Base-by-base conservation (phyloP, 2,113 vertebrate species). In the Orthonyx spaldingii region DNA sequence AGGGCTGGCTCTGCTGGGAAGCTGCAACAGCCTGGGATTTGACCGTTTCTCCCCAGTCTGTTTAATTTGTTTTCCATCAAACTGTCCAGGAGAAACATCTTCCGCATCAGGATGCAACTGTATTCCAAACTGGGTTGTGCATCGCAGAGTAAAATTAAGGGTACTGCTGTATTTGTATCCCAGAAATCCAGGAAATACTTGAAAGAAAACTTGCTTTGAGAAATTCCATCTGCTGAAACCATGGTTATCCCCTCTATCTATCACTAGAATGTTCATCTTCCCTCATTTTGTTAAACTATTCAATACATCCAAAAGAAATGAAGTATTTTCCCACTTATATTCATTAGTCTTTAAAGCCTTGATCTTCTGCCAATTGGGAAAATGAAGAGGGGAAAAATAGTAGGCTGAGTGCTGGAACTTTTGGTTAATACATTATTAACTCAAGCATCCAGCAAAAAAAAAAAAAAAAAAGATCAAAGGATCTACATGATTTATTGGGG, bases 61-160 rank as follows among this genome's bases (percentile, higher is more conserved):
- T 83, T 96, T 90, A 79, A 88, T 85, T 85, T 68, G 37, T 90
- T 95, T 97, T 96, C 90, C 88, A 63, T 80, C 85, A 59, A 5
- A 74, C 46, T 77, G 49, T 90, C 85, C 59, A 81, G 89, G 39
- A 95, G 79, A 72, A 86, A 65, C 90, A 42, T 65, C 52, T 85
- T 57, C n/a, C 46, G 10, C 88, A 76, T 86, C 71, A 83, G 56
- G 21, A 42, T 78, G 77, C 70, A 76, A 6, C 49, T 56, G n/a
- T 68, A 50, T 92, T 93, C 85, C 82, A 90, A 72, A 82, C 53
- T 0, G 4, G 49, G 18, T 23, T 79, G n/a, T 71, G 72, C 47
- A 17, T 12, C 47, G 66, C 37, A 46, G 66, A 84, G 71, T 35
- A 46, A 77, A 77, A 77, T 49, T 10, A 37, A 19, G 47, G 47